Conservation (phyloP, 2,113 vertebrate genomes). For the Vidua chalybeata region DNA sequence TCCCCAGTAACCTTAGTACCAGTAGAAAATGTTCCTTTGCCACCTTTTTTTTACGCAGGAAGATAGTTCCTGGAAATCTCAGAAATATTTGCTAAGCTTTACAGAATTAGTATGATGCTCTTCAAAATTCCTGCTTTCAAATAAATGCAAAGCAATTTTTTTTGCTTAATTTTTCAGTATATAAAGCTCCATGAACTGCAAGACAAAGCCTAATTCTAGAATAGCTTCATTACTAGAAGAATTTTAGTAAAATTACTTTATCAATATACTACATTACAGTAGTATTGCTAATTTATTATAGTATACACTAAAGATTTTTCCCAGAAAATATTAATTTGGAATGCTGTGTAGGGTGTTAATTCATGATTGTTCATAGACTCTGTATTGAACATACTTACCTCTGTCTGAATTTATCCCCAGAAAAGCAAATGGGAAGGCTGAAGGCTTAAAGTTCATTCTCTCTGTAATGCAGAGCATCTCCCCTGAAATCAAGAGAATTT, state of each 20-base stretch:
- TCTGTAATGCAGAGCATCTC: background rate
- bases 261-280: background rate
- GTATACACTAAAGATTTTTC: background rate
- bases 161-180: background rate
- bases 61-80: background rate
- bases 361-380: background rate
- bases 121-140: background rate
- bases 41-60: background rate
- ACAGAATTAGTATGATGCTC: background rate
- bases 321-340: background rate
- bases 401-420: background rate
- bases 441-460: background rate
- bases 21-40: conserved; percentile 14
- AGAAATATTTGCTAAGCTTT: background rate
- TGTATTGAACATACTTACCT: background rate
- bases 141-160: background rate
- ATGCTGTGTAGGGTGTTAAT: background rate
- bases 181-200: background rate
- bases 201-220: background rate
- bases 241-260: background rate
- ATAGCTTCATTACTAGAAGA: background rate
- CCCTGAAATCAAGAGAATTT: background rate
- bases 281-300: background rate
- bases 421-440: background rate
- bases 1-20: background rate